A percentile compares a stretch with the other conserved stretches of the same genome.
phyloP scores from a whole-genome alignment of 2,113 vertebrate genomes.

The Sporophila hypoxantha region DNA sequence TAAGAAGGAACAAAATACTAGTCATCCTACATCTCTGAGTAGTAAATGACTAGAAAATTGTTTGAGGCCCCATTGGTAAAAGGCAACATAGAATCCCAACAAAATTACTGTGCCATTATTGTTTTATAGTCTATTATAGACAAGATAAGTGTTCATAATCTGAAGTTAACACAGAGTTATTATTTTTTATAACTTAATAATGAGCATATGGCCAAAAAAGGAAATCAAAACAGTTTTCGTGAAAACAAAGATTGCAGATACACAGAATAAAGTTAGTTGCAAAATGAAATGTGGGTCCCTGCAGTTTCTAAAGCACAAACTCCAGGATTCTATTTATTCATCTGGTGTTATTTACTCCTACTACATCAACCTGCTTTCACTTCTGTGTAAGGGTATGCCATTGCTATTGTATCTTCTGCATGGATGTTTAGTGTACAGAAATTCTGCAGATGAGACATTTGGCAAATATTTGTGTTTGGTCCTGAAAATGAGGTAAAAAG shows the following conservation, averaged over 20 bases:
- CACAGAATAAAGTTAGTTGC: not conserved
- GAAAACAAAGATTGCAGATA: not conserved
- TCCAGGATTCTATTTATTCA: not conserved
- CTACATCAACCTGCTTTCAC: not conserved
- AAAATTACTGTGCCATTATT: not conserved
- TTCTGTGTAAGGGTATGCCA: not conserved
- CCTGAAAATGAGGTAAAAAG: not conserved
- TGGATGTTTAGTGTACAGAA: not conserved
- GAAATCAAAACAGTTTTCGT: not conserved
- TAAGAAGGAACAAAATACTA: not conserved
- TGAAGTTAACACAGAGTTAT: not conserved
- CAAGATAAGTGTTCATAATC: not conserved
- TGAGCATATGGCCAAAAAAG: not conserved
- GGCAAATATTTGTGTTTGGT: not conserved
- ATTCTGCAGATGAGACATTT: not conserved
- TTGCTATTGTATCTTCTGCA: not conserved
- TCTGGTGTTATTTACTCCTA: not conserved
- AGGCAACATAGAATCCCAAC: not conserved
- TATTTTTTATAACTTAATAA: conserved; percentile 29
- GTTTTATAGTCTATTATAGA: not conserved
- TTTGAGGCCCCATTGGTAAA: not conserved
- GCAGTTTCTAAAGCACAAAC: not conserved
- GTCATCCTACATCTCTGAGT: not conserved
- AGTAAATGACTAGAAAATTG: not conserved
- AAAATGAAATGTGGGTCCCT: not conserved